These are phyloP conservation scores for Automeris io DNA, from an alignment of 2,888 invertebrate species.

Conservation along the genomic window DNA sequence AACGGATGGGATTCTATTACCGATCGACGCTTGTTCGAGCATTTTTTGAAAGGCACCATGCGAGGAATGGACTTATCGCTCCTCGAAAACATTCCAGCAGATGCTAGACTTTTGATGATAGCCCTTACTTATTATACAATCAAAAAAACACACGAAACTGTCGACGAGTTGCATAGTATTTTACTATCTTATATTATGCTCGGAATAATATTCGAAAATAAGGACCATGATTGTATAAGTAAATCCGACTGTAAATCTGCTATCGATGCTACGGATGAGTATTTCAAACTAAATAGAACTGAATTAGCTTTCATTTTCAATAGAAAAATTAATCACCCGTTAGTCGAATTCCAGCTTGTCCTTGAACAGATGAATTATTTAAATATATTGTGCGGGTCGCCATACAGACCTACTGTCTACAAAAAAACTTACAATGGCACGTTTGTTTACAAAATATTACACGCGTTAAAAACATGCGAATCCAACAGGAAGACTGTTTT, in stretches of 20 bases:
- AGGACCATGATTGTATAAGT: neutral
- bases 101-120: slow-evolving; percentile 26
- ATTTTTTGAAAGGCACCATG: neutral
- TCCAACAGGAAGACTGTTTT: neutral
- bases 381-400: slow-evolving; percentile 32
- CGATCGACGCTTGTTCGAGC: slow-evolving; percentile 5
- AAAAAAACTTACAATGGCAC: slow-evolving; percentile 30
- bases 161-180: slow-evolving; percentile 23
- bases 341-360: slow-evolving; percentile 32
- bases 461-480: slow-evolving; percentile 9
- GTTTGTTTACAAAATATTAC: slow-evolving; percentile 26
- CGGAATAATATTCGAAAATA: slow-evolving; percentile 14
- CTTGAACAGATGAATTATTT: slow-evolving; percentile 31
- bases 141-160: slow-evolving; percentile 17
- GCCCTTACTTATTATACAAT: slow-evolving; percentile 29
- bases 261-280: slow-evolving; percentile 8
- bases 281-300: slow-evolving; percentile 10
- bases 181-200: slow-evolving; percentile 30
- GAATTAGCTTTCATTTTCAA: slow-evolving; percentile 20
- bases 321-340: slow-evolving; percentile 15
- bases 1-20: slow-evolving; percentile 32
- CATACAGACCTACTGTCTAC: slow-evolving; percentile 22
- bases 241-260: neutral
- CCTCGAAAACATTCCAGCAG: slow-evolving; percentile 20
- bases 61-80: neutral